Evolutionary conservation across 1,140 invertebrate species (phyloP).

Genomic region (Pseudomyrmex flavicornis): DNA sequence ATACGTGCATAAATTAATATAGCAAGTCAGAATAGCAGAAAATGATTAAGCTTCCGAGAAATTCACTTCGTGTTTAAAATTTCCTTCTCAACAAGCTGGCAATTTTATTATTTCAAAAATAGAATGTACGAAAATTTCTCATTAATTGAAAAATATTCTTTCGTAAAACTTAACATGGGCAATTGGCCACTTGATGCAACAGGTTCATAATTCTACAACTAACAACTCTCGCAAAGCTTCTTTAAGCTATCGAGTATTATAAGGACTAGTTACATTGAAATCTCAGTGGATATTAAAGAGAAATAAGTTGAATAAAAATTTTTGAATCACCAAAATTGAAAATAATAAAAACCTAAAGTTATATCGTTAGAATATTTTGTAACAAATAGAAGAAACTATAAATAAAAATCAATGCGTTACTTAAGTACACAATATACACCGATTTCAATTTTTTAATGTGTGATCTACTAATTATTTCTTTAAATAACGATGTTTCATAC

Average conservation of each 20-base stretch:
- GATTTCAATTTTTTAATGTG: too few species aligned
- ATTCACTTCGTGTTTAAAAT: background rate
- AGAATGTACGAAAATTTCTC: background rate
- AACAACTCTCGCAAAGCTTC: constrained; percentile 43
- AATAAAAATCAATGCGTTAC: background rate
- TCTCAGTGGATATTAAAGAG: background rate
- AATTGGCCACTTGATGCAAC: constrained; percentile 59
- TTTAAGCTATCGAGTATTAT: constrained; percentile 28
- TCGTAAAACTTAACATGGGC: constrained; percentile 44
- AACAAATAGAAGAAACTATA: background rate
- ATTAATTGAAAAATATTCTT: background rate
- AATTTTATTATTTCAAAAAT: background rate
- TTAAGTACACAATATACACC: background rate
- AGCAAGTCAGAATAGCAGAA: background rate
- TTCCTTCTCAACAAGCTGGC: background rate
- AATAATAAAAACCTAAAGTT: background rate
- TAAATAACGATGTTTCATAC: constrained; percentile 10
- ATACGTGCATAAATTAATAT: constrained; percentile 2
- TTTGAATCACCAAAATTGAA: too few species aligned
- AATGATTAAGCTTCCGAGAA: background rate
- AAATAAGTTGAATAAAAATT: background rate
- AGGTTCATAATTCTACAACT: constrained; percentile 62
- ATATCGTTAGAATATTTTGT: too few species aligned
- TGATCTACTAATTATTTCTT: background rate
- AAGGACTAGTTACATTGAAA: constrained; percentile 58